A percentile compares a stretch with the other conserved stretches of the same genome.
Conservation (phyloP, 2,888 invertebrate genomes). For the Metopia argyrocephala region DNA sequence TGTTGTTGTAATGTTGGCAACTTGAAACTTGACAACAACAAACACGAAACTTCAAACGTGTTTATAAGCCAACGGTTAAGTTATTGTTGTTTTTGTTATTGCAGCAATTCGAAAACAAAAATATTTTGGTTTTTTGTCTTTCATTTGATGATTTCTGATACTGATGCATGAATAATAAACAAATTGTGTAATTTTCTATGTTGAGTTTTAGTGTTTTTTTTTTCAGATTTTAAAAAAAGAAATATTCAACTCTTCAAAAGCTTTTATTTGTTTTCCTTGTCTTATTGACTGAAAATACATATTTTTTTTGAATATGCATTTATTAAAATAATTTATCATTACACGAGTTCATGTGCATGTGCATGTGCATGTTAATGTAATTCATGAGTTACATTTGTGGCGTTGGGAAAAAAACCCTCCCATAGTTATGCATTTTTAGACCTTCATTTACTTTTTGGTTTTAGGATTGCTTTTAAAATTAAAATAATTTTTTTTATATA, state of each 20-base stretch:
- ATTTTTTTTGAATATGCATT: neutral
- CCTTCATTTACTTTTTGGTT: slow-evolving; percentile 8
- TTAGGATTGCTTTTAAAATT: neutral
- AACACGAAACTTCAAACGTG: slow-evolving; percentile 2
- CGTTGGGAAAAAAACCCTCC: too few species aligned
- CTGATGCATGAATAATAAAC: slow-evolving; percentile 32
- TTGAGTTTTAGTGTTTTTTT: neutral
- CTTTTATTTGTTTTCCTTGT: slow-evolving; percentile 6
- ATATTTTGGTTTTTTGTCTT: neutral
- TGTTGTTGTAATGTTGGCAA: slow-evolving; percentile 12
- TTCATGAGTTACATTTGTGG: neutral
- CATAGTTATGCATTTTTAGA: neutral
- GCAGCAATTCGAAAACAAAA: neutral
- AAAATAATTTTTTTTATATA: neutral
- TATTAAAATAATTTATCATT: slow-evolving; percentile 32
- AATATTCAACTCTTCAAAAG: slow-evolving; percentile 3
- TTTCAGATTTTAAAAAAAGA: neutral
- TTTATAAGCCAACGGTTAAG: neutral
- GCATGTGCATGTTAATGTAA: neutral
- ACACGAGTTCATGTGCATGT: too few species aligned
- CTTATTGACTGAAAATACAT: neutral
- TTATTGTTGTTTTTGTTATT: neutral
- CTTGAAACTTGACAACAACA: slow-evolving; percentile 30
- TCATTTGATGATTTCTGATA: slow-evolving; percentile 31
- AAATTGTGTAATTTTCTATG: slow-evolving; percentile 39